phyloP scores from a whole-genome alignment of 2,888 invertebrate genomes.

The Neoaliturus tenellus region DNA sequence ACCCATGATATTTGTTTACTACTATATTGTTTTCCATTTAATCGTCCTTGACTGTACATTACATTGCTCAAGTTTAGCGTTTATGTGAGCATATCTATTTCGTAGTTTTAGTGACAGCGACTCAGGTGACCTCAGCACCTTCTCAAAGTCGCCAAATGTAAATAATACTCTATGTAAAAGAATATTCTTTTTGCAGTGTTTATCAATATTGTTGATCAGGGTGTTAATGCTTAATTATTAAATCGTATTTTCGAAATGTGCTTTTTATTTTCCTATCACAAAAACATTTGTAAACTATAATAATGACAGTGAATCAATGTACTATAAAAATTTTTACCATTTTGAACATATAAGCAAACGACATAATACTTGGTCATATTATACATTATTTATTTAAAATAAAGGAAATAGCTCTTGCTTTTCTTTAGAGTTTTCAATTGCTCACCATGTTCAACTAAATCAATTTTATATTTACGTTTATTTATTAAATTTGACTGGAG shows the following conservation, averaged over 20 bases:
- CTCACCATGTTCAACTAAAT: too few relatives aligned
- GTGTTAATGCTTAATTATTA: conserved; percentile 45
- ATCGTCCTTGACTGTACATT: neutral
- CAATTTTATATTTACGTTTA: too few relatives aligned
- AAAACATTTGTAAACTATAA: too few relatives aligned
- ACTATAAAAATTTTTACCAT: too few relatives aligned
- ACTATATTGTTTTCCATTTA: neutral
- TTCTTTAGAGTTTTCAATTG: too few relatives aligned
- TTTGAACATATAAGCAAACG: too few relatives aligned
- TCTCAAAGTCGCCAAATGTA: neutral
- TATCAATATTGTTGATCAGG: conserved; percentile 46
- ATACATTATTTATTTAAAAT: too few relatives aligned
- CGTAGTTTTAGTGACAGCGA: neutral
- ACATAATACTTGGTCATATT: too few relatives aligned
- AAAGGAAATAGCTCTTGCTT: too few relatives aligned
- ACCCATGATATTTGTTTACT: too few relatives aligned
- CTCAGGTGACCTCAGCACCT: neutral
- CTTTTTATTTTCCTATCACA: neutral
- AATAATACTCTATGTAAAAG: conserved; percentile 15
- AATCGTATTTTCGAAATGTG: conserved; percentile 42
- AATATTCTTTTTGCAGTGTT: conserved; percentile 30
- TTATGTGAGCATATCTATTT: neutral
- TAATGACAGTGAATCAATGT: too few relatives aligned
- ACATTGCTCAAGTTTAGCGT: conserved; percentile 17
- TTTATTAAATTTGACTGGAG: too few relatives aligned